Conservation (phyloP, 2,113 vertebrate genomes). For the Coracopsis vasa region DNA sequence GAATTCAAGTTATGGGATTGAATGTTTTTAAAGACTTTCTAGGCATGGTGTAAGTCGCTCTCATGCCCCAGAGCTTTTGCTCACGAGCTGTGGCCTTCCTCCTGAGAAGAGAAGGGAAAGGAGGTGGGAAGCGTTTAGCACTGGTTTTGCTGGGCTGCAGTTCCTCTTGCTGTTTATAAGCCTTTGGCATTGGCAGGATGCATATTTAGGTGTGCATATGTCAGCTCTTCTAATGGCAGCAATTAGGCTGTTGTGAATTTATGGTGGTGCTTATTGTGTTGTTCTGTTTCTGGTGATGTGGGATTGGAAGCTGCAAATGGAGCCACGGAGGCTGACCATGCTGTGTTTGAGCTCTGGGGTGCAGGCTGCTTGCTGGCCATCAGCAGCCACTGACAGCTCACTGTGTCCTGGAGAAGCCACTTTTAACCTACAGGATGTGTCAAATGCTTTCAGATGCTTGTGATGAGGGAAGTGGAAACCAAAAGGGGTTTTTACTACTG, state of each 20-base stretch:
- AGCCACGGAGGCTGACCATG: neutral
- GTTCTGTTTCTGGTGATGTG: neutral
- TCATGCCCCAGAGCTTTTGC: neutral
- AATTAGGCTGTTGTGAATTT: too few relatives aligned
- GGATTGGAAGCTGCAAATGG: neutral
- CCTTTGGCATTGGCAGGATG: neutral
- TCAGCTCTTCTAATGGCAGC: neutral
- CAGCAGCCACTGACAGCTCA: neutral
- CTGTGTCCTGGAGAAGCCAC: neutral
- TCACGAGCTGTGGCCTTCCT: neutral
- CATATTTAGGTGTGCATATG: accelerated
- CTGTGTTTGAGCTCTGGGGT: neutral
- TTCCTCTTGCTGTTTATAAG: neutral
- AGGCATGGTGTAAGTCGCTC: too few relatives aligned
- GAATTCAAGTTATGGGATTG: neutral
- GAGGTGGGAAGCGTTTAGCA: neutral
- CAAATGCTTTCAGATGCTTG: neutral
- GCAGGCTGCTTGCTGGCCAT: neutral
- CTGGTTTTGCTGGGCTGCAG: neutral
- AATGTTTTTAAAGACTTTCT: neutral
- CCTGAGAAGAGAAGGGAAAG: neutral
- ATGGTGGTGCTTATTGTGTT: neutral
- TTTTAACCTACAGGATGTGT: neutral
- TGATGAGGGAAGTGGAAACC: neutral
- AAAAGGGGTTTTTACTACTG: neutral